Conservation (phyloP, 2,888 invertebrate species). For the Argynnis bischoffii region DNA sequence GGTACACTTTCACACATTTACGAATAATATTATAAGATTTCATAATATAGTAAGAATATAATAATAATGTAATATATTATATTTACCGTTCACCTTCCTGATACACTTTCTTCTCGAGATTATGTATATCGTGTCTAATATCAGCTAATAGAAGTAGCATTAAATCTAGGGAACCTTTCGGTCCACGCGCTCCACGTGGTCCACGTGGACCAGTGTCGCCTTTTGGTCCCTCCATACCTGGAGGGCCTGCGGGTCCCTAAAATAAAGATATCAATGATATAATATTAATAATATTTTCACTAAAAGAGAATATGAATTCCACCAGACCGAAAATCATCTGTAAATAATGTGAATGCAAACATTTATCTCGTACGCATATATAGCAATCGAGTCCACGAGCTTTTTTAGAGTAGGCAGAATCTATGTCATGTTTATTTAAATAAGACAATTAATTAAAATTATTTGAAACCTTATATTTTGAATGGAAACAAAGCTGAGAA, state of each 20-base stretch:
- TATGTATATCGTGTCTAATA: conserved; percentile 83
- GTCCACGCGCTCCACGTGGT: conserved; percentile 82
- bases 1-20: too few relatives aligned
- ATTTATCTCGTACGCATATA: not conserved
- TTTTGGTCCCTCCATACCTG: conserved; percentile 83
- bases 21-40: not conserved
- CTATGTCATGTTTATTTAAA: too few relatives aligned
- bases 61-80: not conserved
- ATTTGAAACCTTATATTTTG: too few relatives aligned
- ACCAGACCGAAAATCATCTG: not conserved
- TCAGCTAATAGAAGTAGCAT: conserved; percentile 85
- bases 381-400: not conserved
- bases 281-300: too few relatives aligned
- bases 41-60: too few relatives aligned
- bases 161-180: conserved; percentile 84
- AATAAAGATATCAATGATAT: conserved; percentile 24
- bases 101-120: conserved; percentile 83
- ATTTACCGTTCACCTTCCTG: conserved; percentile 68
- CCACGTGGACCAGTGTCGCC: conserved; percentile 83
- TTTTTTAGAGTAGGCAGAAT: too few relatives aligned
- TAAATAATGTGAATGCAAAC: not conserved
- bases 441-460: too few relatives aligned
- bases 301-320: not conserved
- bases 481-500: too few relatives aligned
- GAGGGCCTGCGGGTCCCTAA: conserved; percentile 84